These are phyloP conservation scores for Drosophila pseudoananassae DNA, from an alignment of 1,140 invertebrate species.

Conservation along the genomic window DNA sequence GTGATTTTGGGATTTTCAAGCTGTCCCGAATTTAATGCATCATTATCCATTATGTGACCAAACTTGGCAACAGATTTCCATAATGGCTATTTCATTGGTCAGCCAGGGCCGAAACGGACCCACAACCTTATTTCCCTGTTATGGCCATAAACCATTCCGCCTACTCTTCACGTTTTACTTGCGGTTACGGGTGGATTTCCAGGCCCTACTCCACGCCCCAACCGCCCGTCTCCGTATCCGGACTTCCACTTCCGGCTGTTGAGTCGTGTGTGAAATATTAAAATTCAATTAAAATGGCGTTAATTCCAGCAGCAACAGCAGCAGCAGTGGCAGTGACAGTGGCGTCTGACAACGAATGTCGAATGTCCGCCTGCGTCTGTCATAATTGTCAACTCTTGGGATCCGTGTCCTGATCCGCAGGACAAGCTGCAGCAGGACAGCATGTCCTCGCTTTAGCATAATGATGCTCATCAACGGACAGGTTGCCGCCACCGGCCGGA, in stretches of 20 bases:
- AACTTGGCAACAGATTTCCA: constrained; percentile 73
- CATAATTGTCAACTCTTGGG: constrained; percentile 77
- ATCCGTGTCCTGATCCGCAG: constrained; percentile 28
- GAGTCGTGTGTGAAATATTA: constrained; percentile 82
- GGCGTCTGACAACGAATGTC: constrained; percentile 42
- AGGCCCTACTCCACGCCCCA: constrained; percentile 32
- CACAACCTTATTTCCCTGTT: background rate
- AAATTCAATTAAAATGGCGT: constrained; percentile 84
- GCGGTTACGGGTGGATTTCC: constrained; percentile 64
- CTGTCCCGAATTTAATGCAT: constrained; percentile 44
- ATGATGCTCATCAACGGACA: constrained; percentile 75
- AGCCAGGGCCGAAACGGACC: constrained; percentile 7
- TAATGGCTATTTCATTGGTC: constrained; percentile 75
- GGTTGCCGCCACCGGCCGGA: constrained; percentile 37
- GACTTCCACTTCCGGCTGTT: constrained; percentile 65
- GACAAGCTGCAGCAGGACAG: constrained; percentile 36
- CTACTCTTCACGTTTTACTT: constrained; percentile 68
- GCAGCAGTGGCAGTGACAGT: constrained; percentile 16
- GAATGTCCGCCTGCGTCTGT: constrained; percentile 55
- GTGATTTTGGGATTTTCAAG: constrained; percentile 6
- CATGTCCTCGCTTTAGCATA: constrained; percentile 65
- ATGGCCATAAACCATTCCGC: constrained; percentile 29
- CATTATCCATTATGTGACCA: constrained; percentile 61
- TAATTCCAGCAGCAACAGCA: constrained; percentile 73
- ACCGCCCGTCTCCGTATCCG: constrained; percentile 10